These are phyloP conservation scores for Apodemus speciosus DNA, from an alignment of 2,113 vertebrate genomes.

Conservation along the genomic window DNA sequence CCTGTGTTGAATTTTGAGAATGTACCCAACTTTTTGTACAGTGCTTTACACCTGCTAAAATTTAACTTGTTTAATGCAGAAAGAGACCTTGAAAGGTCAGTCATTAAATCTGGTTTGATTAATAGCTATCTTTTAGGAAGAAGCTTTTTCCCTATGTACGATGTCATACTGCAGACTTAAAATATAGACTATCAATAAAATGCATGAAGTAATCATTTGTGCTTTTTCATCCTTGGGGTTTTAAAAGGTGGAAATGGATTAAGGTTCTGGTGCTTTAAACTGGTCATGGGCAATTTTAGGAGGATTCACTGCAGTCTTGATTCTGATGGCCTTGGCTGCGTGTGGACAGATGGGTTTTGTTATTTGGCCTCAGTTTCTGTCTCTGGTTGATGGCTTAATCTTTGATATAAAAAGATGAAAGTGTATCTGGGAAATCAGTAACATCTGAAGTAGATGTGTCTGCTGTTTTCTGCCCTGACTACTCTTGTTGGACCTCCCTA, in stretches of 20 bases:
- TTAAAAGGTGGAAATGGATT: constrained; percentile 49
- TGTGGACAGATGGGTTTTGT: constrained; percentile 44
- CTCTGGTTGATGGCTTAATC: constrained; percentile 38
- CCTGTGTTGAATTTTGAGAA: constrained; percentile 81
- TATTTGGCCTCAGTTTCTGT: constrained; percentile 49
- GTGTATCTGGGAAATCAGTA: constrained; percentile 38
- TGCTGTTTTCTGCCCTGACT: neutral
- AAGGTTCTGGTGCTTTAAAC: constrained; percentile 54
- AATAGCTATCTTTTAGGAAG: constrained; percentile 83
- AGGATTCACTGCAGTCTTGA: neutral
- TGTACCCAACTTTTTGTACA: constrained; percentile 79
- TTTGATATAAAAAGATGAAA: constrained; percentile 52
- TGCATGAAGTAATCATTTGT: constrained; percentile 87
- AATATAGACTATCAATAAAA: constrained; percentile 87
- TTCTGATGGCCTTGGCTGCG: constrained; percentile 49
- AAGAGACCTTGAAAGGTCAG: constrained; percentile 77
- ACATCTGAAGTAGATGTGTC: constrained; percentile 42
- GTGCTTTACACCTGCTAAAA: constrained; percentile 82
- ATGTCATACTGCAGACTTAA: constrained; percentile 85
- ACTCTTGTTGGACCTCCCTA: neutral
- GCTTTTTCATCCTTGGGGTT: constrained; percentile 80
- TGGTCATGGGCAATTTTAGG: constrained; percentile 34
- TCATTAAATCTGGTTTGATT: constrained; percentile 77
- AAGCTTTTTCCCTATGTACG: constrained; percentile 86
- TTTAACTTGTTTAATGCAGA: constrained; percentile 80